phyloP scores from a whole-genome alignment of 2,797 vertebrate genomes.

The Gadopsis marmoratus region DNA sequence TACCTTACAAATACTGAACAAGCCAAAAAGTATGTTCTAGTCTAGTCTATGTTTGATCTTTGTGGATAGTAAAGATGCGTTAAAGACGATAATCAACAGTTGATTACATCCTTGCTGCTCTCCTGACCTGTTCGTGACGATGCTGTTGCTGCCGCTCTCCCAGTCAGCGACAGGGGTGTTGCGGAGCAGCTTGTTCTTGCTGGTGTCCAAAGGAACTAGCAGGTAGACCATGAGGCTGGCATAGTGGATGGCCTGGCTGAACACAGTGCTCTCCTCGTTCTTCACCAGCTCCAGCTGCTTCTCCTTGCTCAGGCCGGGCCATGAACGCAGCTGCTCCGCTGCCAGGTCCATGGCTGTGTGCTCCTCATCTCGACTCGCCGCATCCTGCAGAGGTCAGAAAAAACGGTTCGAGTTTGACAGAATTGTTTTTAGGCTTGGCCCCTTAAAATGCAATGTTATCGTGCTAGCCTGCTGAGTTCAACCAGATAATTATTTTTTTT shows the following conservation, averaged over 20 bases:
- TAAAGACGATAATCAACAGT: background rate
- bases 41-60: background rate
- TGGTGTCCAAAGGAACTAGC: slow-evolving; percentile 94
- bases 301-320: slow-evolving; percentile 92
- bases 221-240: slow-evolving; percentile 98
- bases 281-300: slow-evolving; percentile 94
- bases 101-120: background rate
- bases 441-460: background rate
- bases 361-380: slow-evolving; percentile 76
- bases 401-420: slow-evolving; percentile 6
- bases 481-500: background rate
- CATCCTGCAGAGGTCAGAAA: slow-evolving; percentile 75
- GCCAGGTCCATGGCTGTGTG: slow-evolving; percentile 97
- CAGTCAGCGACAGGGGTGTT: slow-evolving; percentile 91
- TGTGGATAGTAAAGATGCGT: background rate
- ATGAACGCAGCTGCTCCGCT: slow-evolving; percentile 92
- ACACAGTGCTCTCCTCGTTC: slow-evolving; percentile 97
- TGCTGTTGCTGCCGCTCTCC: slow-evolving; percentile 99
- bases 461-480: background rate
- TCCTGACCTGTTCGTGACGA: slow-evolving; percentile 94
- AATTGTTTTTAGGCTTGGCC: background rate
- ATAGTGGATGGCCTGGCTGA: slow-evolving; percentile 99
- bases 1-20: slow-evolving; percentile 47
- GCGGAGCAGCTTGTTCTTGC: slow-evolving; percentile 95
- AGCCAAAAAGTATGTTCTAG: slow-evolving; percentile 29